phyloP scores from a whole-genome alignment of 1,140 invertebrate genomes.

The Lucilia cuprina region DNA sequence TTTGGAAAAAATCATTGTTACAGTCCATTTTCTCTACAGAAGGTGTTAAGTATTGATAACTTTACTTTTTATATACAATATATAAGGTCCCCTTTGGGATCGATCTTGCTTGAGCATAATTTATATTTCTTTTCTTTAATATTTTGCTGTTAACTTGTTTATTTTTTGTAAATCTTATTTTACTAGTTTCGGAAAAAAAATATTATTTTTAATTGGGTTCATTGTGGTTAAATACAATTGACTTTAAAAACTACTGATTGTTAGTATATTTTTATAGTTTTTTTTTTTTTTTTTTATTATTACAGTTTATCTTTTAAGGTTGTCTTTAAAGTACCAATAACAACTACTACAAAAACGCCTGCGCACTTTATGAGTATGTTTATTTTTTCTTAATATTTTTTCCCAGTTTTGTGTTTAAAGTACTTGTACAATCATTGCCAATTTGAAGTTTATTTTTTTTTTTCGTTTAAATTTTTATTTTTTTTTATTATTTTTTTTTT shows the following conservation, averaged over 20 bases:
- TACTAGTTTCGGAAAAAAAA: background rate
- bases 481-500: background rate
- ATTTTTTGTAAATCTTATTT: background rate
- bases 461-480: background rate
- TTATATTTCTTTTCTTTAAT: background rate
- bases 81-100: no score
- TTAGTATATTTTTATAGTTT: background rate
- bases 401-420: constrained; percentile 3
- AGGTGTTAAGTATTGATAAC: no score
- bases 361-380: constrained; percentile 20
- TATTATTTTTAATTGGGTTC: constrained; percentile 35
- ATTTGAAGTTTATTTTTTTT: constrained; percentile 1
- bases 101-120: no score
- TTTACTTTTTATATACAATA: no score
- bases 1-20: no score
- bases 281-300: constrained; percentile 11
- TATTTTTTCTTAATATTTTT: background rate
- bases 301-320: constrained; percentile 30
- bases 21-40: no score
- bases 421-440: constrained; percentile 13
- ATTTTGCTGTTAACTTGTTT: background rate
- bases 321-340: constrained; percentile 24
- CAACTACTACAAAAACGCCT: constrained; percentile 29
- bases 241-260: constrained; percentile 34
- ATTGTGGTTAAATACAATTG: constrained; percentile 35